These are phyloP conservation scores for Scrobipalpa costella DNA, from an alignment of 2,888 invertebrate species.

Conservation along the genomic window DNA sequence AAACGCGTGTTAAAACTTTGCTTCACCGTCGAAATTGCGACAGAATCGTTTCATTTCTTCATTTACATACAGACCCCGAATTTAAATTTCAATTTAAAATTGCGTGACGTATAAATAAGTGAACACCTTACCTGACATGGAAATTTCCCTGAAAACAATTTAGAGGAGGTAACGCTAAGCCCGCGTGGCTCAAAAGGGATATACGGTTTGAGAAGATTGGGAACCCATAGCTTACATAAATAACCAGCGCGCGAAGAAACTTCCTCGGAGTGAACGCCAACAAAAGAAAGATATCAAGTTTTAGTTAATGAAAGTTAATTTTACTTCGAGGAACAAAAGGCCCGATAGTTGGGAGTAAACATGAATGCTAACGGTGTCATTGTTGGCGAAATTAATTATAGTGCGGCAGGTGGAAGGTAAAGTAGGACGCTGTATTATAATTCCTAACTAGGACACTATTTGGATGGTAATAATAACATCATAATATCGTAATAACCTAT, in stretches of 20 bases:
- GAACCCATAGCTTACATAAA: constrained; percentile 31
- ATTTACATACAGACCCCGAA: no score
- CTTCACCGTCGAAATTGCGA: no score
- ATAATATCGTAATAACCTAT: no score
- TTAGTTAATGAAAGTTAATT: constrained; percentile 47
- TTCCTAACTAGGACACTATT: no score
- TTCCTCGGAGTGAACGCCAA: constrained; percentile 36
- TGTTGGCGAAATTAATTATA: constrained; percentile 29
- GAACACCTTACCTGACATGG: no score
- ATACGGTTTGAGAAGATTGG: constrained; percentile 7
- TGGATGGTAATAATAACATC: no score
- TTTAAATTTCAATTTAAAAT: no score
- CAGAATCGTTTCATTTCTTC: no score
- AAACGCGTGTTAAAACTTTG: no score
- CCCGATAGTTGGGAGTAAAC: constrained; percentile 41
- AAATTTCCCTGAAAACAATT: not conserved
- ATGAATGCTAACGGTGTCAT: constrained; percentile 26
- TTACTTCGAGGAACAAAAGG: constrained; percentile 43
- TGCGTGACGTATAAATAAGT: no score
- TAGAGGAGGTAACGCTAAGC: not conserved
- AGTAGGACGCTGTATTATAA: not conserved
- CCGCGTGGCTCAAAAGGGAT: not conserved
- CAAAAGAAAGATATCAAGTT: constrained; percentile 45
- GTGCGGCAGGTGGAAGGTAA: not conserved
- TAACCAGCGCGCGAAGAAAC: constrained; percentile 37